Evolutionary conservation across 2,113 vertebrate species (phyloP), one percentile per base, ranked within the genome.

Genomic region (Arothron firmamentum): DNA sequence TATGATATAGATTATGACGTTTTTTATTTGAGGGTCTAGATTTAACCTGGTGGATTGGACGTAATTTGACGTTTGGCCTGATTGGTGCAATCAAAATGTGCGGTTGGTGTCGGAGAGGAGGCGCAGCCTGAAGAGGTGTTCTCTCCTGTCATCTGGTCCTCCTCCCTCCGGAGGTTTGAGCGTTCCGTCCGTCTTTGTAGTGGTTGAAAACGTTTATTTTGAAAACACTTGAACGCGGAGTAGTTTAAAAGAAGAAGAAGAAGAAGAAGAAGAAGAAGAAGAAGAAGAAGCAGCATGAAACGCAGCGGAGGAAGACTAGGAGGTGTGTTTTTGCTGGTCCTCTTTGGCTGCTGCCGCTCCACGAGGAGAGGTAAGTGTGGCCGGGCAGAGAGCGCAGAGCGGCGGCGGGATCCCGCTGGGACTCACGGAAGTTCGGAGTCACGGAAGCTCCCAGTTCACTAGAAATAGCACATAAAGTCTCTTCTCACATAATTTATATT

Each of bases 301-400:
- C 3, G 11, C 48, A 46, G 45, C 5, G 45, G 13, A 15, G 45
- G 45, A 16, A 49, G 47, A 28, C 59, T 62, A 10, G 77, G 38
- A 56, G 74, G 28, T 1, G 25, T 41, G 57, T 69, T 82, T 59
- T 62, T 75, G 60, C 72, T 82, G 65, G 61, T 78, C 62, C 63
- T 73, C 61, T 38, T 75, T 23, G 66, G 67, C 67, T 55, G 61
- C 74, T 71, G 77, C 75, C 67, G 62, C 67, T 70, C 63, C 72
- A 64, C 67, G 49, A 28, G 72, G 60, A 76, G 15, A 80, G 82
- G 82, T 85, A 70, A 21, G 79, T 46, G 21, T 1, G 59, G 43
- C 52, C 47, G 28, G 13, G 18, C 21, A 43, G 18, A 6, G 62
- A 13, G 34, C 31, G 31, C 1, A 0, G 62, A 38, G 31, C 28